phyloP scores from a whole-genome alignment of 2,888 invertebrate species.

The Lycocerus yunnanus region DNA sequence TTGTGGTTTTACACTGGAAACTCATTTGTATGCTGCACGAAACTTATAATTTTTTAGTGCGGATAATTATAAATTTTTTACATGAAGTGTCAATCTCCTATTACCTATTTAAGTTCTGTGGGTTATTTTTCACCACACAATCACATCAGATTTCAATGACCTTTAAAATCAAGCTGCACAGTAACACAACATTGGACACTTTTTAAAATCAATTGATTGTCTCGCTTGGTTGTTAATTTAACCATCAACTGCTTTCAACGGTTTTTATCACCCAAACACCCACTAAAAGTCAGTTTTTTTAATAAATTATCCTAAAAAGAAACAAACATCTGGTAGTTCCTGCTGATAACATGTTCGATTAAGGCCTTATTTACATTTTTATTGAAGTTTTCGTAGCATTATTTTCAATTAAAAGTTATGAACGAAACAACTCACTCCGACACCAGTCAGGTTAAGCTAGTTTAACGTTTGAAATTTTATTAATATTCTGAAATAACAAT shows the following conservation, averaged over 20 bases:
- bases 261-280: background rate
- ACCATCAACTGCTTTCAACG: background rate
- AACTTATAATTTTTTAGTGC: background rate
- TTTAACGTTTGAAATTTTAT: background rate
- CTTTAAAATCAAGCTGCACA: background rate
- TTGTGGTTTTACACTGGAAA: background rate
- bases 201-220: no score
- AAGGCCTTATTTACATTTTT: background rate
- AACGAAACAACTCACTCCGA: background rate
- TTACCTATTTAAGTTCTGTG: background rate
- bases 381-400: background rate
- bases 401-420: background rate
- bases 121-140: background rate
- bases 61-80: background rate
- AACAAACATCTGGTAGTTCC: background rate
- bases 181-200: no score
- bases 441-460: background rate
- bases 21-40: background rate
- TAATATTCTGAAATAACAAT: background rate
- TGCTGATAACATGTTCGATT: background rate
- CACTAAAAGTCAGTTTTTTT: background rate
- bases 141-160: background rate
- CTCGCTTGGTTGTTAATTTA: no score
- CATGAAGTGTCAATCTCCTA: background rate
- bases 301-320: background rate